Evolutionary conservation across 1,140 invertebrate species (phyloP).

Genomic region (Schmidtea mediterranea): DNA sequence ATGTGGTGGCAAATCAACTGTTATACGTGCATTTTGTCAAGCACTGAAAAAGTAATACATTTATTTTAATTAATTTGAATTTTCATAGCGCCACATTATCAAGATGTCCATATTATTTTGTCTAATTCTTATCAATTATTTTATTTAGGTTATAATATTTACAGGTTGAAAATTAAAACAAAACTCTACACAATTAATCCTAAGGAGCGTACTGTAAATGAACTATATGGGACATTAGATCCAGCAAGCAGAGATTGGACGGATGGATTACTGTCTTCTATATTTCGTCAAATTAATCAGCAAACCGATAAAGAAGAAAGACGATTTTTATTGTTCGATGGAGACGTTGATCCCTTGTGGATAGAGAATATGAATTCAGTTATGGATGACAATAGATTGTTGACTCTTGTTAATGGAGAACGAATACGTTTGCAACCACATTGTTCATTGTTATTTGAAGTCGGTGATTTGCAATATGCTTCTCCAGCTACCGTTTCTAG

Average conservation of each 20-base stretch:
- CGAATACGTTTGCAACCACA: constrained; percentile 54
- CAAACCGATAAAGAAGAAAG: constrained; percentile 42
- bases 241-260: constrained; percentile 73
- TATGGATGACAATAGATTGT: constrained; percentile 67
- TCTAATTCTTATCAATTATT: no score
- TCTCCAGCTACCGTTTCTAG: no score
- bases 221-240: constrained; percentile 63
- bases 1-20: constrained; percentile 61
- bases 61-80: constrained; percentile 44
- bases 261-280: constrained; percentile 58
- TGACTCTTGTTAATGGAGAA: constrained; percentile 65
- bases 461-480: constrained; percentile 35
- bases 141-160: constrained; percentile 33
- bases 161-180: constrained; percentile 7
- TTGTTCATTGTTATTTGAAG: constrained; percentile 57
- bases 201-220: constrained; percentile 56
- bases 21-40: constrained; percentile 53
- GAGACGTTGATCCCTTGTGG: constrained; percentile 68
- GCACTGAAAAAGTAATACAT: constrained; percentile 48
- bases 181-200: constrained; percentile 40
- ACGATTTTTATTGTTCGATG: constrained; percentile 67
- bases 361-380: constrained; percentile 85
- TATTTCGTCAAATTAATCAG: constrained; percentile 58
- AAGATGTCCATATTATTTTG: no score
- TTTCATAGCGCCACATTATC: constrained; percentile 28